Percentiles rank a stretch among this genome's conserved stretches.
These are phyloP conservation scores for Drosophila auraria DNA, from an alignment of 1,140 invertebrate genomes.

Conservation along the genomic window DNA sequence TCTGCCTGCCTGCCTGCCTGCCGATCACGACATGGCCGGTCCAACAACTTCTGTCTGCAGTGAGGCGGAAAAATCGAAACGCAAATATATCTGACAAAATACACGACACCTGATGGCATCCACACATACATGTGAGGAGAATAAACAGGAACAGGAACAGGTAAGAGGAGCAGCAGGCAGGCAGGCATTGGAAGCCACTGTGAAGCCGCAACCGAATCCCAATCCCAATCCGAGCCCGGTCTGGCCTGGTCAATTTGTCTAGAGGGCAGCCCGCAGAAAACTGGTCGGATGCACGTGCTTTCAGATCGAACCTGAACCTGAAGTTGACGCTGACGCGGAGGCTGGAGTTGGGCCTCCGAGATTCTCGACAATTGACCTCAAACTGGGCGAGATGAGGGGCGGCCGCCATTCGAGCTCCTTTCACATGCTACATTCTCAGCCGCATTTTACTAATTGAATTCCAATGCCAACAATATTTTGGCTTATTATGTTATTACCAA, in stretches of 20 bases:
- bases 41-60: conserved; percentile 53
- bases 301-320: conserved; percentile 20
- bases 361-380: conserved; percentile 71
- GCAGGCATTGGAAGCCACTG: conserved; percentile 27
- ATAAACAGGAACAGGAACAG: conserved; percentile 42
- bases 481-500: conserved; percentile 80
- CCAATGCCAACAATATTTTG: conserved; percentile 79
- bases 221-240: conserved; percentile 25
- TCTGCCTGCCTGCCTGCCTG: conserved; percentile 6
- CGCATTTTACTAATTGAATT: conserved; percentile 77
- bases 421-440: conserved; percentile 34
- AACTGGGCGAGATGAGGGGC: conserved; percentile 44
- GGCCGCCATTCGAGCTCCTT: conserved; percentile 22
- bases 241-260: conserved; percentile 70
- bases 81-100: conserved; percentile 81
- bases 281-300: conserved; percentile 66
- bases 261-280: conserved; percentile 62
- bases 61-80: conserved; percentile 65
- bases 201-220: conserved; percentile 41
- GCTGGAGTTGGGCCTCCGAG: conserved; percentile 10
- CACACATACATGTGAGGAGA: conserved; percentile 23
- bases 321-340: not conserved
- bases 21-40: conserved; percentile 51
- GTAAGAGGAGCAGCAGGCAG: conserved; percentile 26
- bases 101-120: conserved; percentile 77